Base-by-base conservation (phyloP, 2,113 vertebrate species). In the Elaphurus davidianus region DNA sequence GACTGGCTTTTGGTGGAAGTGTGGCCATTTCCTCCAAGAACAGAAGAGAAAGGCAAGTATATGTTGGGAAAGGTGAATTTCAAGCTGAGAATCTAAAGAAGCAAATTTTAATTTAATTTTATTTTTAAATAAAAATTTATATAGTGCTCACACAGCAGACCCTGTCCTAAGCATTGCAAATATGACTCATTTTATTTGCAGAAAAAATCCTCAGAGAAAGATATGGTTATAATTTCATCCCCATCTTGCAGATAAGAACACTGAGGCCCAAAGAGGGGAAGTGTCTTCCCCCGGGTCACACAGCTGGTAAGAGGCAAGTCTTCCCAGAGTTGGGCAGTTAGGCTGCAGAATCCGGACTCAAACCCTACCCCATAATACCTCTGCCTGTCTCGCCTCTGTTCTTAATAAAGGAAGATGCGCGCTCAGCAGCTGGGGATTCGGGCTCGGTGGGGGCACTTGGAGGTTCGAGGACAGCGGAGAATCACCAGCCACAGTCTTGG, bases 401-500 rank as follows among this genome's bases (percentile, higher is more conserved):
- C 14, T 27, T 67, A 33, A 14, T 15, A 43, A 59, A 43, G 5
- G 59, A 79, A 15, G 50, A n/a, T 5, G 12, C 1, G 0, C 1
- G 10, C 30, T 43, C 25, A 13, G 50, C 23, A 1, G 11, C 0
- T 13, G 64, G 84, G 59, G 30, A 1, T 23, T 45, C 0, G 1
- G 25, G 59, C 60, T 28, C 7, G 11, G 15, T 7, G 6, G 15
- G 16, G 17, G 25, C 33, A 43, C 36, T 5, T 2, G 15, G 10
- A 30, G 47, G 13, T 40, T 23, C 25, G 13, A 81, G 17, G 55
- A 45, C 13, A 30, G 45, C 3, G 15, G 36, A 60, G 28, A 54
- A 16, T n/a, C 17, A 43, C 21, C 14, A 57, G n/a, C 62, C 23
- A 11, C 76, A 1, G 2, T 54, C 79, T 36, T 55, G 19, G 57